These are phyloP conservation scores for Oryzias dopingdopingensis DNA, from an alignment of 2,797 vertebrate genomes.

Conservation along the genomic window DNA sequence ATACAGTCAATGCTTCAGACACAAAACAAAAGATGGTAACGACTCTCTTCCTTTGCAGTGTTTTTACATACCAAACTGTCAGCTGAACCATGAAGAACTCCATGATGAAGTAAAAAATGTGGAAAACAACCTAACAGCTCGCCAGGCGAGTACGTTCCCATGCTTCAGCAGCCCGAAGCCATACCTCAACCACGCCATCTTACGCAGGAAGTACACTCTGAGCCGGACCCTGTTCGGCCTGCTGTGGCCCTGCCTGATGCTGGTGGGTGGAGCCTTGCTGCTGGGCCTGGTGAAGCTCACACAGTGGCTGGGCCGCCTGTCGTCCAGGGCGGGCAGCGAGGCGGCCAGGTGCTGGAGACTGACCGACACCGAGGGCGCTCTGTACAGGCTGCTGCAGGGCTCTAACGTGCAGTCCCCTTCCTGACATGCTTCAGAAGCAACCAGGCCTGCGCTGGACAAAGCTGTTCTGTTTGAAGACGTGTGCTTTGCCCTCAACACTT, in stretches of 20 bases:
- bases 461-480: too few relatives aligned
- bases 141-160: constrained; percentile 39
- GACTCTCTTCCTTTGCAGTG: constrained; percentile 69
- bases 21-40: constrained; percentile 3
- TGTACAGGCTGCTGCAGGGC: constrained; percentile 57
- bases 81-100: constrained; percentile 66
- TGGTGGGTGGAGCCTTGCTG: constrained; percentile 78
- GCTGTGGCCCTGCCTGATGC: constrained; percentile 82
- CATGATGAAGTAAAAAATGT: constrained; percentile 69
- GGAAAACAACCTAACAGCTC: constrained; percentile 61
- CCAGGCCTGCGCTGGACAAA: too few relatives aligned
- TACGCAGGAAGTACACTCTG: constrained; percentile 71
- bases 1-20: too few relatives aligned
- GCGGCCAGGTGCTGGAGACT: constrained; percentile 12
- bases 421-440: constrained; percentile 13
- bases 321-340: constrained; percentile 51
- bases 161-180: constrained; percentile 67
- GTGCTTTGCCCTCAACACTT: too few relatives aligned
- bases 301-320: constrained; percentile 74
- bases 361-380: constrained; percentile 27
- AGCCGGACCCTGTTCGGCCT: constrained; percentile 69
- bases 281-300: constrained; percentile 83
- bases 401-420: constrained; percentile 32
- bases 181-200: constrained; percentile 68
- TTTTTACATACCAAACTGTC: constrained; percentile 84